Percentiles rank a stretch among this genome's conserved stretches.
phyloP scores from a whole-genome alignment of 2,113 vertebrate genomes.

The Syrrhaptes paradoxus region DNA sequence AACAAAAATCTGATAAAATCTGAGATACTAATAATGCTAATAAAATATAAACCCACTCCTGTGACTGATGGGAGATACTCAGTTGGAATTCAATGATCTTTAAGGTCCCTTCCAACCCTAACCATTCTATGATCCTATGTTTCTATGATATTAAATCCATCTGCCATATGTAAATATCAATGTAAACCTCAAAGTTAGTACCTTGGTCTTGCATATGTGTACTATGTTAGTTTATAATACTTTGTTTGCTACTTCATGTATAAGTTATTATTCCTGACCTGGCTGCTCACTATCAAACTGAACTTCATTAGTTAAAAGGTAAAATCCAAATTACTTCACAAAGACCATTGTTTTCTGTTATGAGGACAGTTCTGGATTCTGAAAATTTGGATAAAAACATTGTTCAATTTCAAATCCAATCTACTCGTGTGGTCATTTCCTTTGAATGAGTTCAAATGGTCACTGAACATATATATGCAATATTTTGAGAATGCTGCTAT shows the following conservation, averaged over 20 bases:
- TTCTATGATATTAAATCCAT: background rate
- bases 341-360: background rate
- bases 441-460: background rate
- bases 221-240: background rate
- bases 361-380: background rate
- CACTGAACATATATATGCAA: background rate
- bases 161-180: background rate
- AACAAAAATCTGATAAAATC: background rate
- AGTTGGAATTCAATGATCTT: no score
- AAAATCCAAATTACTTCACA: background rate
- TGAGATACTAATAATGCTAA: background rate
- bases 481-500: background rate
- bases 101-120: no score
- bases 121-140: no score
- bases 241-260: background rate
- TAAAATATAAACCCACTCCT: background rate
- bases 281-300: background rate
- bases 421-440: background rate
- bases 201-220: background rate
- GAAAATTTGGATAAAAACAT: background rate
- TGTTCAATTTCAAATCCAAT: background rate
- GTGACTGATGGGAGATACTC: background rate
- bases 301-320: background rate
- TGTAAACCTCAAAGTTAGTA: background rate
- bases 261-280: background rate